Evolutionary conservation across 2,113 vertebrate genomes (phyloP).

Genomic region (Symphodus melops): DNA sequence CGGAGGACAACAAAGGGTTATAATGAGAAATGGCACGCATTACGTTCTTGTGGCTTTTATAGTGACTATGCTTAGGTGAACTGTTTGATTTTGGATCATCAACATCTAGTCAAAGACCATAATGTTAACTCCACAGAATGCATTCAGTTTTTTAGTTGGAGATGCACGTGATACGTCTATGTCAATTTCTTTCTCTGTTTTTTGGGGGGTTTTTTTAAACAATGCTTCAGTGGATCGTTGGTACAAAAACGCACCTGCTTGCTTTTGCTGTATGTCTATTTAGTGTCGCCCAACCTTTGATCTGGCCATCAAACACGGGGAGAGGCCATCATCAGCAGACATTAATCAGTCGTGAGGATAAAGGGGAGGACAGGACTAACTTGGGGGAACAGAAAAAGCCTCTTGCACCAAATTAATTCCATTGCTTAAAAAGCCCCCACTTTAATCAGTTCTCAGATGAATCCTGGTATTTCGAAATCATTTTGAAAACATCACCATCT

Average conservation of each 20-base stretch:
- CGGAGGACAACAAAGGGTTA: constrained; percentile 41
- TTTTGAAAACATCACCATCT: not conserved
- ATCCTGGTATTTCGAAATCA: not conserved
- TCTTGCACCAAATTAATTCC: constrained; percentile 21
- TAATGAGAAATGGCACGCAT: constrained; percentile 44
- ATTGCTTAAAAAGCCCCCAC: not conserved
- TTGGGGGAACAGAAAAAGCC: constrained; percentile 21
- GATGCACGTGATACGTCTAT: not conserved
- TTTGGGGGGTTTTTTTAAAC: constrained; percentile 5
- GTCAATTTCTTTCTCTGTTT: not conserved
- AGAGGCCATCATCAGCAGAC: constrained; percentile 49
- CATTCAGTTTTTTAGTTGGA: not conserved
- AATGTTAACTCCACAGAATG: not conserved
- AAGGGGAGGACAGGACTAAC: constrained; percentile 41
- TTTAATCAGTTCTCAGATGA: not conserved
- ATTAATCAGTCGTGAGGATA: constrained; percentile 51
- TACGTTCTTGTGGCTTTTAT: constrained; percentile 17
- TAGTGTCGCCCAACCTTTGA: constrained; percentile 70
- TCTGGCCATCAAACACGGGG: constrained; percentile 71
- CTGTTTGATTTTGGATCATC: not conserved
- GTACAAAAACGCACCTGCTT: constrained; percentile 62
- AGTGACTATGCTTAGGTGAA: not conserved
- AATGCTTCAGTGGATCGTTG: constrained; percentile 8
- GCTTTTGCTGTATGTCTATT: constrained; percentile 33
- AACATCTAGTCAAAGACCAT: not conserved